Base-by-base conservation (phyloP, 2,797 vertebrate species). In the Danio jaintianensis region DNA sequence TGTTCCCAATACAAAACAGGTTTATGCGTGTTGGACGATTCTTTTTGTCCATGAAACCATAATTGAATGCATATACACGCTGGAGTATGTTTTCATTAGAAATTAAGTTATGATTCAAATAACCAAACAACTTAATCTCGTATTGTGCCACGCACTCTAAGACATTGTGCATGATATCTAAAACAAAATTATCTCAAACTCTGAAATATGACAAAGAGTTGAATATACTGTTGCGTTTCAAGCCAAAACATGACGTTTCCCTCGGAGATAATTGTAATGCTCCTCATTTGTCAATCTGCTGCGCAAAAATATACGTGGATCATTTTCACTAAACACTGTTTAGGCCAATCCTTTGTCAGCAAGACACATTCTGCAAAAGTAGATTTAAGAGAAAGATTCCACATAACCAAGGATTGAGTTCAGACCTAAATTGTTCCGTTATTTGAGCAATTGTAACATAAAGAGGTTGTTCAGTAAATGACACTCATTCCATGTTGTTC, bases 351-450 rank as follows among this genome's bases (percentile, higher is more conserved):
- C n/a, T n/a, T n/a, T n/a, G n/a, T n/a, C n/a, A n/a, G n/a, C n/a
- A n/a, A n/a, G n/a, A n/a, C n/a, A n/a, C n/a, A n/a, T n/a, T n/a
- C n/a, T n/a, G n/a, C n/a, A n/a, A n/a, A n/a, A n/a, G n/a, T n/a
- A n/a, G n/a, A n/a, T n/a, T n/a, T n/a, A n/a, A n/a, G n/a, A 79
- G n/a, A n/a, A n/a, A n/a, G n/a, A n/a, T n/a, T n/a, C n/a, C n/a
- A n/a, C n/a, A n/a, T n/a, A n/a, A n/a, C n/a, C n/a, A n/a, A n/a
- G n/a, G n/a, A n/a, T n/a, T n/a, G n/a, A n/a, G n/a, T n/a, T n/a
- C n/a, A n/a, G 13, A 6, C 68, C 62, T 5, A 67, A 67, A 67
- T 59, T 80, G 61, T 67, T 52, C 56, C 48, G 55, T 75, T 1
- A 69, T 13, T 45, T n/a, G n/a, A n/a, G n/a, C n/a, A n/a, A n/a